Conservation (phyloP, 2,797 vertebrate species). For the Tadarida brasiliensis region DNA sequence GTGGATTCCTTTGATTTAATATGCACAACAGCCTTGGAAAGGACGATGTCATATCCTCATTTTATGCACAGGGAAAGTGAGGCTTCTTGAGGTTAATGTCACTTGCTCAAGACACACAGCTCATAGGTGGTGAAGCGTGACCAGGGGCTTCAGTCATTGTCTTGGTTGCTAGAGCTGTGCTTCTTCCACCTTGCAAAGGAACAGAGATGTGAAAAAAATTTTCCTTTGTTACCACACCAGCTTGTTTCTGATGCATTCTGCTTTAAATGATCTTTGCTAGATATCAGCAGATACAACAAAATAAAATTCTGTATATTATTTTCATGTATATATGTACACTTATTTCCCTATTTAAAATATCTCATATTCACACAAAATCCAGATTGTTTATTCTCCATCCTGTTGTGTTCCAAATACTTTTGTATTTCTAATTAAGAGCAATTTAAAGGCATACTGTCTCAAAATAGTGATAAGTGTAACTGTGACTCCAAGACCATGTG, state of each 20-base stretch:
- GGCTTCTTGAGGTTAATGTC: not conserved
- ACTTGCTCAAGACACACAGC: not conserved
- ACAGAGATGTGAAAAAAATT: not conserved
- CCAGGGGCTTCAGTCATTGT: not conserved
- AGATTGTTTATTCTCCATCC: not conserved
- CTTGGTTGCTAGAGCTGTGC: not conserved
- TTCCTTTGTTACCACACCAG: not conserved
- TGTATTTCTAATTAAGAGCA: not conserved
- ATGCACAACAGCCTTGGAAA: not conserved
- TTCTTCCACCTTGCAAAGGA: not conserved
- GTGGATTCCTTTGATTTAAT: not conserved
- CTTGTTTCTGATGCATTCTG: not conserved
- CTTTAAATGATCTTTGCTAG: not conserved
- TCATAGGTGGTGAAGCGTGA: not conserved
- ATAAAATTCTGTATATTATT: not conserved
- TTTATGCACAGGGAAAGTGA: not conserved
- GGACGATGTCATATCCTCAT: not conserved
- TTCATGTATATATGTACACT: not conserved
- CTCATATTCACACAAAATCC: not conserved
- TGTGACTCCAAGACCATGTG: not conserved
- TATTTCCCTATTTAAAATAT: slow-evolving; percentile 1
- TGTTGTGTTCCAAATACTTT: not conserved
- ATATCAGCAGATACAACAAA: not conserved
- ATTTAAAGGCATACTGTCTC: not conserved
- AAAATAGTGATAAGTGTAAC: not conserved